Evolutionary conservation across 2,797 vertebrate species (phyloP).

Genomic region (Remorina albescens): DNA sequence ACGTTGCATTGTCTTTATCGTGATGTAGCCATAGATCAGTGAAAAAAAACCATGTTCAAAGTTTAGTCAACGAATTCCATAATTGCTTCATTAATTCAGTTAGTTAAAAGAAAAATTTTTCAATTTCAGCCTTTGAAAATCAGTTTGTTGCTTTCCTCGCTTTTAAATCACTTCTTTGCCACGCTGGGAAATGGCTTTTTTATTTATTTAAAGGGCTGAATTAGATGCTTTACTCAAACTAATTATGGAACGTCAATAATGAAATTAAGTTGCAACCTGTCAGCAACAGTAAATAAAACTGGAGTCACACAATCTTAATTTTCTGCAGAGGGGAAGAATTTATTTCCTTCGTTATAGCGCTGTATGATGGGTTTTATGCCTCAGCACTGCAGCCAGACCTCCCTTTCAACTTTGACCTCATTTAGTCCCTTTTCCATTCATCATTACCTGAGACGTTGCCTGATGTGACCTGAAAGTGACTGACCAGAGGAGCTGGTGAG

Average conservation of each 20-base stretch:
- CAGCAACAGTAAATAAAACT: background rate
- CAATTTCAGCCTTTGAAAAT: background rate
- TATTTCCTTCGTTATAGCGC: background rate
- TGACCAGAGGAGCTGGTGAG: background rate
- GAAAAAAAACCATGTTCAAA: no score
- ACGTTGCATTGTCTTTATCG: background rate
- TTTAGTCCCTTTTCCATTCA: conserved; percentile 15
- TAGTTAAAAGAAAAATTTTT: no score
- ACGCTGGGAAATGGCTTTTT: background rate
- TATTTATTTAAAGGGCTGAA: background rate
- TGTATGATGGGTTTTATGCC: background rate
- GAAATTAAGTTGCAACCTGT: background rate
- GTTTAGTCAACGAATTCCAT: background rate
- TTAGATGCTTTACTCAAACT: background rate
- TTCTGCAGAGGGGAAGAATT: background rate
- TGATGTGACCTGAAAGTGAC: conserved; percentile 7
- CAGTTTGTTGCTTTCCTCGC: background rate
- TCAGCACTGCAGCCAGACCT: conserved; percentile 6
- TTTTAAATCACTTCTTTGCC: no score
- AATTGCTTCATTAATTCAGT: background rate
- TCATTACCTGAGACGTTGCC: conserved; percentile 18
- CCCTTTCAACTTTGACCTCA: conserved; percentile 20
- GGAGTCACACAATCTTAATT: background rate
- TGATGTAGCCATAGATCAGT: background rate
- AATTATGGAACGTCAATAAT: background rate